phyloP scores from a whole-genome alignment of 2,888 invertebrate genomes.

The Gari tellinella region DNA sequence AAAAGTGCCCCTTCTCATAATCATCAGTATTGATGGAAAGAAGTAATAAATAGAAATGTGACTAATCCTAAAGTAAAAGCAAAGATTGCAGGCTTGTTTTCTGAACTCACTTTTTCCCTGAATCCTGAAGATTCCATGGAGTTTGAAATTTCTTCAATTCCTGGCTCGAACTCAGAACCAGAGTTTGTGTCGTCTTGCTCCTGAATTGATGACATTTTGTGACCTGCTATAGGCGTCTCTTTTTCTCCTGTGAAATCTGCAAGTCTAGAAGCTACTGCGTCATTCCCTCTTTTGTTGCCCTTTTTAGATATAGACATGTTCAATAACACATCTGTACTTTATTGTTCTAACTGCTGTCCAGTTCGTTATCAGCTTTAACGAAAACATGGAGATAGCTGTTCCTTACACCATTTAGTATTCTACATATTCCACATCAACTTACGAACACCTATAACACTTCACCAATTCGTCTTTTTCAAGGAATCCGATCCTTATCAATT shows the following conservation, averaged over 20 bases:
- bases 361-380: no score
- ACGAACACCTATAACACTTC: no score
- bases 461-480: no score
- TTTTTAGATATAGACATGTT: slow-evolving; percentile 64
- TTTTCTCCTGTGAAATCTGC: slow-evolving; percentile 70
- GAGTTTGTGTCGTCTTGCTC: slow-evolving; percentile 63
- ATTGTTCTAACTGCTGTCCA: background rate
- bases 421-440: no score
- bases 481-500: no score
- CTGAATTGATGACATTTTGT: slow-evolving; percentile 56
- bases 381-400: no score
- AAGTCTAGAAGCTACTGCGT: slow-evolving; percentile 63
- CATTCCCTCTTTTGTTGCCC: slow-evolving; percentile 60
- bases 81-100: no score
- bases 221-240: slow-evolving; percentile 59
- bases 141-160: slow-evolving; percentile 51
- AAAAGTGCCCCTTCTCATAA: no score
- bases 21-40: no score
- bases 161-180: slow-evolving; percentile 49
- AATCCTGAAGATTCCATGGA: slow-evolving; percentile 51
- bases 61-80: no score
- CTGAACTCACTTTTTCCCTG: slow-evolving; percentile 3
- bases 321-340: slow-evolving; percentile 33
- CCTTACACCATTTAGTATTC: no score
- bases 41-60: no score